phyloP scores from a whole-genome alignment of 1,140 invertebrate species.

The Cardiocondyla obscurior region DNA sequence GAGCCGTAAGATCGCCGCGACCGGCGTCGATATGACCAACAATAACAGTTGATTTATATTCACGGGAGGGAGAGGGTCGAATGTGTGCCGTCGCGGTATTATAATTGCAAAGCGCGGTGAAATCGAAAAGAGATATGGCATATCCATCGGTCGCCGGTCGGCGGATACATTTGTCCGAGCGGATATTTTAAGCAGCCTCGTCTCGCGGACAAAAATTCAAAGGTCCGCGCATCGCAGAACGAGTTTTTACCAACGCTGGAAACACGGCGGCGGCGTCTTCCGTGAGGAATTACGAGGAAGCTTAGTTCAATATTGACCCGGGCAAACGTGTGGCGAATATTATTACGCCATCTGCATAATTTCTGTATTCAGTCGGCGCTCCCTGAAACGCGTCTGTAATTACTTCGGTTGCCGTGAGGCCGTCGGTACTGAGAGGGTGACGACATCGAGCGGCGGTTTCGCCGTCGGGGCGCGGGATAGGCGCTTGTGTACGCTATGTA shows the following conservation, averaged over 20 bases:
- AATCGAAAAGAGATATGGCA: not conserved
- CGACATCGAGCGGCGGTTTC: constrained; percentile 48
- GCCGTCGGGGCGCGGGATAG: constrained; percentile 62
- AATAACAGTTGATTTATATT: constrained; percentile 22
- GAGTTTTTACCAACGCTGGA: constrained; percentile 45
- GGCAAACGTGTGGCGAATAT: constrained; percentile 82
- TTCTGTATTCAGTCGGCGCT: constrained; percentile 80
- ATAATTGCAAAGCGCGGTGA: constrained; percentile 37
- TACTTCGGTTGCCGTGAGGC: constrained; percentile 79
- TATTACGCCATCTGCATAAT: constrained; percentile 82
- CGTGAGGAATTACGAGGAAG: constrained; percentile 76
- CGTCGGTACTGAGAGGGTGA: constrained; percentile 66
- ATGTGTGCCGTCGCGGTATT: not conserved
- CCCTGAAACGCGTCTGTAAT: constrained; percentile 81
- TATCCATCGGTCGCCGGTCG: not conserved
- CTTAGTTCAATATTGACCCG: constrained; percentile 82
- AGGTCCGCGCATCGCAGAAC: constrained; percentile 6
- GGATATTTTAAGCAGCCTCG: constrained; percentile 14
- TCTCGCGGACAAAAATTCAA: constrained; percentile 46
- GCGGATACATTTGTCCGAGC: not conserved
- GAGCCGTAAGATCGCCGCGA: not conserved
- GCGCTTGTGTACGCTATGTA: constrained; percentile 76
- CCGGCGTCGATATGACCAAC: not conserved
- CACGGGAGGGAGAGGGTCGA: not conserved
- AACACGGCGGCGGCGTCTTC: constrained; percentile 51